Percentiles rank a stretch among this genome's conserved stretches.
Conservation (phyloP, 2,113 vertebrate species). For the Todiramphus chloris region DNA sequence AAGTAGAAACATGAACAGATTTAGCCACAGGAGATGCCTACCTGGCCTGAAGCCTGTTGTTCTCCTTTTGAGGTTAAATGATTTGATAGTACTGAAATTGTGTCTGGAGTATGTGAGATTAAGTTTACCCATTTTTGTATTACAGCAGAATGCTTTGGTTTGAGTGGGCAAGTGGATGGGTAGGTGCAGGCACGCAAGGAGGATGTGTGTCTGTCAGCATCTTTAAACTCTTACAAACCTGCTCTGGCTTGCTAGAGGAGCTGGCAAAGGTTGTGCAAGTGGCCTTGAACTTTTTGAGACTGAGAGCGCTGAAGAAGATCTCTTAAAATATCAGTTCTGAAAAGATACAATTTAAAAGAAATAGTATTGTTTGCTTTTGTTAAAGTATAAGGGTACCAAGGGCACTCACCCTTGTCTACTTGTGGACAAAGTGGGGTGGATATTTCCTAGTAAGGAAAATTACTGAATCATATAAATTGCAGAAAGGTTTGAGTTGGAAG, state of each 20-base stretch:
- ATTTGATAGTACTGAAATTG: background rate
- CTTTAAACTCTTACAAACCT: background rate
- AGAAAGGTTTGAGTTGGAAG: background rate
- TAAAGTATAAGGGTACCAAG: background rate
- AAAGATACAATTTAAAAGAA: background rate
- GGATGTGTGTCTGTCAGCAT: background rate
- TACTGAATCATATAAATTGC: background rate
- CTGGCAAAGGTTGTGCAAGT: background rate
- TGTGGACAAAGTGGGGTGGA: background rate
- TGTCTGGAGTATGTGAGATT: background rate
- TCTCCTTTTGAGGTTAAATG: background rate
- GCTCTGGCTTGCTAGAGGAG: background rate
- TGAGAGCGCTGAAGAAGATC: background rate
- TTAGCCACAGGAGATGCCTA: background rate
- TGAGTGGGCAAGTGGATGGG: background rate
- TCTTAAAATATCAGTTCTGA: background rate
- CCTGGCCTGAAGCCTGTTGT: background rate
- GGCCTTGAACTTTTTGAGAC: background rate
- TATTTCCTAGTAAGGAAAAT: background rate
- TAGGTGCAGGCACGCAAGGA: background rate
- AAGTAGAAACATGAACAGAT: background rate
- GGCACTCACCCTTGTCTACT: background rate
- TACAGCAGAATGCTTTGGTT: background rate
- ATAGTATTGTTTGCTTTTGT: background rate
- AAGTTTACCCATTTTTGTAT: background rate